Percentiles rank a stretch among this genome's conserved stretches.
phyloP scores from a whole-genome alignment of 2,113 vertebrate species.

The Stegostoma tigrinum region DNA sequence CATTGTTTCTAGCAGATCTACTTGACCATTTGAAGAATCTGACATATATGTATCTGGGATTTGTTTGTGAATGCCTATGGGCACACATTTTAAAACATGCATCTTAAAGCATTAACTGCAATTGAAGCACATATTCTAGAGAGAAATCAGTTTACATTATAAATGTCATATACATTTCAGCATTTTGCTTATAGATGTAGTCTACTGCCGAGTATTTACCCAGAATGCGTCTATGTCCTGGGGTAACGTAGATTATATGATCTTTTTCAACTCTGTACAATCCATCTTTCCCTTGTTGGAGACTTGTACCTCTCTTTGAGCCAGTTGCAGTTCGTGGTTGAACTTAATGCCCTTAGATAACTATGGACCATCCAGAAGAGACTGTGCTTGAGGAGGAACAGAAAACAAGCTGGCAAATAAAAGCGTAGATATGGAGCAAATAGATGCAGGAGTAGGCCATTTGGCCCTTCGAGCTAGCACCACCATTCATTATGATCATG shows the following conservation, averaged over 20 bases:
- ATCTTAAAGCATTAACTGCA: neutral
- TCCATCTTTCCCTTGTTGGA: neutral
- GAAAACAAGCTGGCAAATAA: neutral
- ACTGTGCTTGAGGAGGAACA: neutral
- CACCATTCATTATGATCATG: too few relatives aligned
- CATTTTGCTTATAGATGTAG: neutral
- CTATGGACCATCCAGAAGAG: neutral
- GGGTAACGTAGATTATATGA: neutral
- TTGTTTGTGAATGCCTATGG: neutral
- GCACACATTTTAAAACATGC: neutral
- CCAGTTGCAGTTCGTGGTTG: neutral
- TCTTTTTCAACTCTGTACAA: neutral
- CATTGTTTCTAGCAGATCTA: slow-evolving; percentile 23
- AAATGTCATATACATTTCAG: neutral
- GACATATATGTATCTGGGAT: neutral
- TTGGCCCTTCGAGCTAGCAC: too few relatives aligned
- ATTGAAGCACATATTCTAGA: neutral
- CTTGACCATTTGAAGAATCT: neutral
- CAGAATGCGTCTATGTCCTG: neutral
- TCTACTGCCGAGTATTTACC: neutral
- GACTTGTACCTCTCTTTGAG: neutral
- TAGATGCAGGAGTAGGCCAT: too few relatives aligned
- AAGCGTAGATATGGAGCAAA: too few relatives aligned
- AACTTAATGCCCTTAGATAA: neutral
- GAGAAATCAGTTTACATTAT: neutral